Conservation (phyloP, 2,888 invertebrate genomes). For the Machimus atricapillus region DNA sequence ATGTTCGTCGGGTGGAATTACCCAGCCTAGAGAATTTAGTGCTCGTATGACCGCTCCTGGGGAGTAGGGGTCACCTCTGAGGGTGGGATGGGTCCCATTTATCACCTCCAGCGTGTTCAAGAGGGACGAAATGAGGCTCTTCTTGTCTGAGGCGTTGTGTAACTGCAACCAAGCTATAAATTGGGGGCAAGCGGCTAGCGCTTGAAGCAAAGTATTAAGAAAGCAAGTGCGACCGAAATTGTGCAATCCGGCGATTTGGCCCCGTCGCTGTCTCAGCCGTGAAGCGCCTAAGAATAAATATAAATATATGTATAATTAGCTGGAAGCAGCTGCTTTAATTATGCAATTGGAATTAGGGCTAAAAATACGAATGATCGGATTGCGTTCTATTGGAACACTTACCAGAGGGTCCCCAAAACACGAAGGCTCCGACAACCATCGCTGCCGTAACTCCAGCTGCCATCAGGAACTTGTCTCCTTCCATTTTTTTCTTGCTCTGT, state of each 20-base stretch:
- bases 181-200: slow-evolving; percentile 84
- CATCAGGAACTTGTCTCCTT: slow-evolving; percentile 77
- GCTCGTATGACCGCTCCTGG: slow-evolving; percentile 77
- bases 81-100: slow-evolving; percentile 74
- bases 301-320: neutral
- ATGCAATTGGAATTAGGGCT: neutral
- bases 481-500: slow-evolving; percentile 52
- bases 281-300: slow-evolving; percentile 54
- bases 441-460: slow-evolving; percentile 81
- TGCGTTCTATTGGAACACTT: slow-evolving; percentile 38
- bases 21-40: slow-evolving; percentile 79
- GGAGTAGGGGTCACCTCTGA: slow-evolving; percentile 67
- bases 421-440: slow-evolving; percentile 82
- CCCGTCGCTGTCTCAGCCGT: slow-evolving; percentile 69
- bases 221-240: slow-evolving; percentile 95
- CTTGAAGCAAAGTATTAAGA: slow-evolving; percentile 88
- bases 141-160: slow-evolving; percentile 69
- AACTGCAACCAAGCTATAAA: slow-evolving; percentile 83
- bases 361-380: neutral
- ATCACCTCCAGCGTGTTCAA: slow-evolving; percentile 78
- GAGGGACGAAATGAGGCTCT: slow-evolving; percentile 76
- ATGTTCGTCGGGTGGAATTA: slow-evolving; percentile 87
- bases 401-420: slow-evolving; percentile 74
- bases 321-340: neutral
- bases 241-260: slow-evolving; percentile 83